Conservation (phyloP, 1,140 invertebrate genomes). For the Andrena cerasifolii region DNA sequence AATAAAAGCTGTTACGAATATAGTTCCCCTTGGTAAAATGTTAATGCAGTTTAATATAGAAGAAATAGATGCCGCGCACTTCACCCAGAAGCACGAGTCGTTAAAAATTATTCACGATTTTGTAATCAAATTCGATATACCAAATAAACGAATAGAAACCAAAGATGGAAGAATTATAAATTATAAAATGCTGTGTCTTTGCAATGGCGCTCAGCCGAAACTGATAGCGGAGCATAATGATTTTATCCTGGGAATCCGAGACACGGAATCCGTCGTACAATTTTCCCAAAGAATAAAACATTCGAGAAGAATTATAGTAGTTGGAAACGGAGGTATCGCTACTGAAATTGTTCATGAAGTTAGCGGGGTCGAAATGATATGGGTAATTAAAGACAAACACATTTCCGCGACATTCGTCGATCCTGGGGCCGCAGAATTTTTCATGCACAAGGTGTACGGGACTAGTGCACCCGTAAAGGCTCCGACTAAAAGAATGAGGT, state of each 20-base stretch:
- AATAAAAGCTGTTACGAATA: constrained; percentile 94
- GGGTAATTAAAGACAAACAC: constrained; percentile 96
- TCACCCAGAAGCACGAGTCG: constrained; percentile 84
- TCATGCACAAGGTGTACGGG: constrained; percentile 84
- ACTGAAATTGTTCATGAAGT: constrained; percentile 97
- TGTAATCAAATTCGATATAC: constrained; percentile 83
- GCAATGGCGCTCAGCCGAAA: constrained; percentile 93
- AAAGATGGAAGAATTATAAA: constrained; percentile 82
- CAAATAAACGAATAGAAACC: constrained; percentile 81
- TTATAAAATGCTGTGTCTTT: constrained; percentile 95
- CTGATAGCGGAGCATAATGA: constrained; percentile 86
- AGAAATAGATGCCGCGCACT: constrained; percentile 86
- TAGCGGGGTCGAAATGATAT: constrained; percentile 92
- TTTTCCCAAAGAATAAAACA: constrained; percentile 88
- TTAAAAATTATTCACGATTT: constrained; percentile 87
- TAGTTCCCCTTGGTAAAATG: constrained; percentile 90
- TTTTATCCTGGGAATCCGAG: constrained; percentile 93
- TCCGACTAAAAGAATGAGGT: constrained; percentile 87
- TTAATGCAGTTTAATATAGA: constrained; percentile 93
- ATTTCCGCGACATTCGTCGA: constrained; percentile 97
- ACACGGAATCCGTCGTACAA: constrained; percentile 95
- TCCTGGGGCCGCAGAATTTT: constrained; percentile 97
- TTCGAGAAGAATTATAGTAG: constrained; percentile 89
- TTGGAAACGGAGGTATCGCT: constrained; percentile 99
- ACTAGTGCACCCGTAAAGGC: constrained; percentile 46